Evolutionary conservation across 2,797 vertebrate species (phyloP).

Genomic region (Pseudomugil gertrudae): DNA sequence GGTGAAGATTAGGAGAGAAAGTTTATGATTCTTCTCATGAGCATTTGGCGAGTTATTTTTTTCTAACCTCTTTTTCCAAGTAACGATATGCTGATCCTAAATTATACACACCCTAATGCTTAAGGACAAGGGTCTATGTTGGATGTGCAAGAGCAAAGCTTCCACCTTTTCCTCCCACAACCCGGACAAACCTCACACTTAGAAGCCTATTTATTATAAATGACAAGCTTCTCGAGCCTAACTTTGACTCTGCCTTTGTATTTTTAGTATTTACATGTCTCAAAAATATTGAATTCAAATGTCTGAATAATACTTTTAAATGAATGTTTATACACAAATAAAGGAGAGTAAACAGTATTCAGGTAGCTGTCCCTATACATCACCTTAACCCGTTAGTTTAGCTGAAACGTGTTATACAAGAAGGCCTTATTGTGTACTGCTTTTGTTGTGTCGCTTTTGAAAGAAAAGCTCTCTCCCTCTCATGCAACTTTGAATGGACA

Average conservation of each 20-base stretch:
- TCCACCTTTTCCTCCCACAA: too few species aligned
- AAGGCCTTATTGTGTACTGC: constrained; percentile 46
- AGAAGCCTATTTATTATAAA: background rate
- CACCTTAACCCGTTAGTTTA: constrained; percentile 53
- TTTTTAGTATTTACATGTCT: constrained; percentile 7
- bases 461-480: constrained; percentile 51
- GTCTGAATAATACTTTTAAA: background rate
- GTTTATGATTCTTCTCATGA: background rate
- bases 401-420: constrained; percentile 52
- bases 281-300: constrained; percentile 5
- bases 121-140: too few species aligned
- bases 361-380: constrained; percentile 51
- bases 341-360: constrained; percentile 24
- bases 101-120: too few species aligned
- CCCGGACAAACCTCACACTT: too few species aligned
- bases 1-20: background rate
- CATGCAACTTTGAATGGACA: constrained; percentile 57
- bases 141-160: too few species aligned
- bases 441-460: constrained; percentile 39
- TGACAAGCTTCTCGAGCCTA: background rate
- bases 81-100: too few species aligned
- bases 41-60: too few species aligned
- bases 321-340: constrained; percentile 12
- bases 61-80: too few species aligned
- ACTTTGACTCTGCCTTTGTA: background rate